These are phyloP conservation scores for Galeruca laticollis DNA, from an alignment of 2,888 invertebrate genomes.

Conservation along the genomic window DNA sequence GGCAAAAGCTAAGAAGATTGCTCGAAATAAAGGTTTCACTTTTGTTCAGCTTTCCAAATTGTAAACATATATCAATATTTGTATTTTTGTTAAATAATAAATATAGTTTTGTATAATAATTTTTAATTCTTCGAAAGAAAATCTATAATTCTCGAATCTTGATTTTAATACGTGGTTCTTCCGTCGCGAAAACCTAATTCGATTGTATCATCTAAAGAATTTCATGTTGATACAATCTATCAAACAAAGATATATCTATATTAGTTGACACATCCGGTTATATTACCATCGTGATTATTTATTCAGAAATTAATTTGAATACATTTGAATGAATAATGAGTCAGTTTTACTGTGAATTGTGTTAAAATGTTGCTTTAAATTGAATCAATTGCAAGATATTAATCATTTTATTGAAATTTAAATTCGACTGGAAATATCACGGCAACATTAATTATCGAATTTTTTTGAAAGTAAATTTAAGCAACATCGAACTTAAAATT, in stretches of 20 bases:
- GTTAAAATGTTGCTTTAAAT: conserved; percentile 12
- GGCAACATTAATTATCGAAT: not conserved
- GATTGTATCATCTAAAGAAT: not conserved
- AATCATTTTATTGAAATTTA: conserved; percentile 12
- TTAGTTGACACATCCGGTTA: not conserved
- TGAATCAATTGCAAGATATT: not conserved
- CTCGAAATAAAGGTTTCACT: no score
- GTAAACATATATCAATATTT: no score
- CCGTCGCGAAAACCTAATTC: no score
- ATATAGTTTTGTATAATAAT: no score
- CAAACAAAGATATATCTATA: not conserved
- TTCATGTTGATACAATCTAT: not conserved
- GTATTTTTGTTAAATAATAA: no score
- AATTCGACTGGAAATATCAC: not conserved
- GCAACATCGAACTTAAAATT: no score
- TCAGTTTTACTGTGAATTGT: conserved; percentile 3
- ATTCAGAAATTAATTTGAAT: conserved; percentile 8
- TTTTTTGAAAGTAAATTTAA: no score
- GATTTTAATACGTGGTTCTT: no score
- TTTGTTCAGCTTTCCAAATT: no score
- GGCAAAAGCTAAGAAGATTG: no score
- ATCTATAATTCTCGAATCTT: no score
- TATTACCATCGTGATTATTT: conserved; percentile 2
- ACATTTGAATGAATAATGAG: conserved; percentile 12
- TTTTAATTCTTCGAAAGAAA: no score